phyloP scores from a whole-genome alignment of 2,888 invertebrate species.

The Brenthis ino region DNA sequence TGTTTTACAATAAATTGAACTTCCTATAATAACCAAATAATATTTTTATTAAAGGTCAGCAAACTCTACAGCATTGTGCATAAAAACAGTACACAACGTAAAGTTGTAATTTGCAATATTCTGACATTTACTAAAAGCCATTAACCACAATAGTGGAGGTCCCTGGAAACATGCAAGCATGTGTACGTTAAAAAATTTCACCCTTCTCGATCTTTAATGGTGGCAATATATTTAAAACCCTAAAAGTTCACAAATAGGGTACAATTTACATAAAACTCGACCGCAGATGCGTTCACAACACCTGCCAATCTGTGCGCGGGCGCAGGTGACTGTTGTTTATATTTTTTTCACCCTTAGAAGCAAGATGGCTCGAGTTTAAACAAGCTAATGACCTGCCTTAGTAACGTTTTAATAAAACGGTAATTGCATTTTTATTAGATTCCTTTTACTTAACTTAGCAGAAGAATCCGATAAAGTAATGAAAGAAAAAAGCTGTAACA shows the following conservation, averaged over 20 bases:
- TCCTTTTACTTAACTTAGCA: neutral
- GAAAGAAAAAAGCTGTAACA: neutral
- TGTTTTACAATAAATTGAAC: neutral
- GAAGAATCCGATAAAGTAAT: neutral
- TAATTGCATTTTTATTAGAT: slow-evolving; percentile 24
- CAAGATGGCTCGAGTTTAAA: slow-evolving; percentile 33
- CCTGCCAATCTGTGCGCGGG: slow-evolving; percentile 77
- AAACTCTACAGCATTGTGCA: slow-evolving; percentile 1
- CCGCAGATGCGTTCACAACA: slow-evolving; percentile 68
- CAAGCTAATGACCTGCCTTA: slow-evolving; percentile 28
- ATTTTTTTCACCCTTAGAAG: slow-evolving; percentile 56
- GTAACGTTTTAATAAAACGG: slow-evolving; percentile 30
- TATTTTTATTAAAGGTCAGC: slow-evolving; percentile 5
- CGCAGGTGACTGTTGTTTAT: slow-evolving; percentile 73
- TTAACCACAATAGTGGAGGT: slow-evolving; percentile 26
- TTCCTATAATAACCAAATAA: slow-evolving; percentile 1
- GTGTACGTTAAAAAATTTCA: slow-evolving; percentile 27
- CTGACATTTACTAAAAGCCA: slow-evolving; percentile 27
- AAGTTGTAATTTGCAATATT: slow-evolving; percentile 13
- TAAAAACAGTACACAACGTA: slow-evolving; percentile 21
- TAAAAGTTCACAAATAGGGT: slow-evolving; percentile 20
- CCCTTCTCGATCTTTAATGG: slow-evolving; percentile 9
- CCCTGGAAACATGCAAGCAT: slow-evolving; percentile 23
- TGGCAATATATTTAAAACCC: slow-evolving; percentile 18
- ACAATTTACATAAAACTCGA: slow-evolving; percentile 10